Evolutionary conservation across 1,140 invertebrate genomes (phyloP), one percentile per base, ranked within the genome.

Genomic region (Camponotus pennsylvanicus): DNA sequence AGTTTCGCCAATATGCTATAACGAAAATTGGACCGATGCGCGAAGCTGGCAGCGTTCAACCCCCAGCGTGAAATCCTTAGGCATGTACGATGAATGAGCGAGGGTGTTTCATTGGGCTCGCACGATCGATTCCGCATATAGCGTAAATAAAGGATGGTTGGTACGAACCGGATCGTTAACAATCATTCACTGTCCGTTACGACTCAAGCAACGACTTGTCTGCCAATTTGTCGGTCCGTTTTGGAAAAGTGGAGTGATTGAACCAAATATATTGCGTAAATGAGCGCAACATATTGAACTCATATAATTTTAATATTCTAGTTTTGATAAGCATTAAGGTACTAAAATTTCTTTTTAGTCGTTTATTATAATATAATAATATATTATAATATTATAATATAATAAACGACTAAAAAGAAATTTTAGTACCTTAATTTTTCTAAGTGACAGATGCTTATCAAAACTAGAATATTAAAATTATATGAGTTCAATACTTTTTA

Each of bases 181-280:
- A 88, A 91, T 92, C 89, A 80, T 85, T 92, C 91, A 92, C 86
- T 87, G 91, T 90, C 90, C 83, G 66, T 79, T 67, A 66, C 45
- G 61, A 79, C 63, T 66, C 32, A 27, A 79, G 63, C 45, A 67
- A 67, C 27, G 27, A 27, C 45, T 55, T 55, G 77, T 67, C 34
- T 67, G 32, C 45, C 45, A 67, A 67, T 79, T 79, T 79, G 32
- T 57, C 45, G 61, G n/a, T 3, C 2, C 45, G 32, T n/a, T 67
- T 27, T 27, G 64, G 34, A 79, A 79, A 67, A 79, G 15, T 40
- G 15, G 13, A 21, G n/a, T 55, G n/a, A 67, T 79, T 18, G 45
- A 79, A 37, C 34, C 4, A 1, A 42, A 6, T 18, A 13, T 34
- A 9, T 9, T 37, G 13, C 27, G 21, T 57, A 55, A 79, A 32